Conservation (phyloP, 2,113 vertebrate genomes). For the Aramus guarauna region DNA sequence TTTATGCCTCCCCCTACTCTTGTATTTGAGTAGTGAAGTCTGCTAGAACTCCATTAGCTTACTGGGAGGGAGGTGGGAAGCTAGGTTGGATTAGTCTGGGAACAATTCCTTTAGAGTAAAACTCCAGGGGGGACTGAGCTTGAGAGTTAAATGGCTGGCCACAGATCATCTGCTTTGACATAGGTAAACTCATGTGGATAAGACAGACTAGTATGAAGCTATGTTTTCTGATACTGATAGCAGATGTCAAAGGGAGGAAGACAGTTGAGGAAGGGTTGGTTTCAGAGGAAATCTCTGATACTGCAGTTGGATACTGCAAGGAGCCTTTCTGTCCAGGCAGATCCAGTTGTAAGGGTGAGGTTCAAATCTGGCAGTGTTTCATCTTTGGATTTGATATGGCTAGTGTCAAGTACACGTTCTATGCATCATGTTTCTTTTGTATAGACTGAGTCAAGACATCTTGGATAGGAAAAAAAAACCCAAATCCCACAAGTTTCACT, state of each 20-base stretch:
- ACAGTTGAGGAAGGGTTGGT: background rate
- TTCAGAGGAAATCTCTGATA: background rate
- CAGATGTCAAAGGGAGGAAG: background rate
- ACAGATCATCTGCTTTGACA: background rate
- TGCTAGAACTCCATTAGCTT: background rate
- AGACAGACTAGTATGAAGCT: background rate
- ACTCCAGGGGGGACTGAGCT: background rate
- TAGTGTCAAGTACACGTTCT: background rate
- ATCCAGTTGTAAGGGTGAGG: background rate
- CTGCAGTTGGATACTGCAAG: background rate
- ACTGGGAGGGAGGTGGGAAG: background rate
- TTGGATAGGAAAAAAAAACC: background rate
- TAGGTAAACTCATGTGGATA: background rate
- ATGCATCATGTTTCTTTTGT: background rate
- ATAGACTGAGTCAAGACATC: background rate
- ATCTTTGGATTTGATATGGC: background rate
- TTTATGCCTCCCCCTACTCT: background rate
- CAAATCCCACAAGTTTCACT: background rate
- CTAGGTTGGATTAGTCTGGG: background rate
- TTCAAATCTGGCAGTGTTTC: background rate
- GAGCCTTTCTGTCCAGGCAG: background rate
- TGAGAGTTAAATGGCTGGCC: background rate
- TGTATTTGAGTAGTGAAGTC: background rate
- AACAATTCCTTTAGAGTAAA: background rate
- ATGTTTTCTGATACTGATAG: background rate